Percentiles rank a stretch among this genome's conserved stretches.
Evolutionary conservation across 2,113 vertebrate species (phyloP).

Genomic region (Pygoscelis antarcticus): DNA sequence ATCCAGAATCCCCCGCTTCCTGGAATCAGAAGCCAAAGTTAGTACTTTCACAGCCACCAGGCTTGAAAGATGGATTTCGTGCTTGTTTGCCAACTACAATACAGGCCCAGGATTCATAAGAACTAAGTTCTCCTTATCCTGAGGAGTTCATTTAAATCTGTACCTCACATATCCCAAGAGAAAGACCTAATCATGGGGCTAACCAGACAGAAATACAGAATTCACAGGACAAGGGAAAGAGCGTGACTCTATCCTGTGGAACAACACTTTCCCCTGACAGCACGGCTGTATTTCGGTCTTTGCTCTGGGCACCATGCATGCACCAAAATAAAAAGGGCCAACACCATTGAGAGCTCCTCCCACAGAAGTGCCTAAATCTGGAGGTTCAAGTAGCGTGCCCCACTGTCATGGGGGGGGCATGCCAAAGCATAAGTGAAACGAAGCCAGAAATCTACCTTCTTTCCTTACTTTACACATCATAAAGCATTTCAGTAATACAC

Average conservation of each 20-base stretch:
- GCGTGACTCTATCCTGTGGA: accelerated
- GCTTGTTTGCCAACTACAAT: neutral
- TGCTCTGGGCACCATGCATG: accelerated
- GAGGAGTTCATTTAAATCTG: neutral
- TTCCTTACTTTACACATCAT: neutral
- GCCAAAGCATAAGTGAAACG: accelerated
- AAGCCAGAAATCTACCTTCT: neutral
- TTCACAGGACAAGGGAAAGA: neutral
- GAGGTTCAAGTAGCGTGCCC: neutral
- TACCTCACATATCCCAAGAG: neutral
- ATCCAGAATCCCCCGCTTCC: neutral
- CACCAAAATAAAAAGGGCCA: neutral
- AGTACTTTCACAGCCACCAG: neutral
- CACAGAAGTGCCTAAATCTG: neutral
- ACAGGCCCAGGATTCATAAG: neutral
- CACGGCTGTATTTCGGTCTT: neutral
- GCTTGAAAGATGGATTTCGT: neutral
- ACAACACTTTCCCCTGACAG: neutral
- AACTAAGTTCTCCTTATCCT: neutral
- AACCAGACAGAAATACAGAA: neutral
- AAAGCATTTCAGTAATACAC: neutral
- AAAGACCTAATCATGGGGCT: neutral
- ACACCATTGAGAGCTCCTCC: neutral
- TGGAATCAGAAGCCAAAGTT: neutral
- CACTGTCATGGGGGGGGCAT: too few relatives aligned